Evolutionary conservation across 2,888 invertebrate genomes (phyloP).

Genomic region (Melangyna quadrimaculata): DNA sequence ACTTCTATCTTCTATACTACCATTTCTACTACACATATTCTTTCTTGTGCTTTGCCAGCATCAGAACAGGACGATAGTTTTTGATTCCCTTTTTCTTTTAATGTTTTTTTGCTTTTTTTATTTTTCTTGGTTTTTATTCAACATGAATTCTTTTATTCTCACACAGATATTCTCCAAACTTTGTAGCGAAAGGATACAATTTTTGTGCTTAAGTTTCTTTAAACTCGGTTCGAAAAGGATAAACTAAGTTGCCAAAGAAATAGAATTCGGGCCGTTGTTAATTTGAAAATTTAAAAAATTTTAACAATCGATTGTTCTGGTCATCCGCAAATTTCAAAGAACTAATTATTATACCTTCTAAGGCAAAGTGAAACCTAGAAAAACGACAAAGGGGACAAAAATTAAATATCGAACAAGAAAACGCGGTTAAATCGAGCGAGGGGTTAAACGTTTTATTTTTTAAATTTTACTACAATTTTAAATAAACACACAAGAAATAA

Average conservation of each 20-base stretch:
- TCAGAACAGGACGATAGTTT: constrained; percentile 49
- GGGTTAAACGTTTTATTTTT: constrained; percentile 23
- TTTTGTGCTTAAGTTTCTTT: constrained; percentile 41
- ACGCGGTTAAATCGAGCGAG: neutral
- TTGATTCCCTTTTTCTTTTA: constrained; percentile 47
- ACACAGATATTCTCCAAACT: constrained; percentile 67
- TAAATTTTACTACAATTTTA: constrained; percentile 27
- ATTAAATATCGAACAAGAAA: constrained; percentile 12
- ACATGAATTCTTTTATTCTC: constrained; percentile 62
- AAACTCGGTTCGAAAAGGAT: constrained; percentile 43
- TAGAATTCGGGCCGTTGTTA: neutral
- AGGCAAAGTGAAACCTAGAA: neutral
- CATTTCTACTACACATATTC: constrained; percentile 29
- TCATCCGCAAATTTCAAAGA: constrained; percentile 40
- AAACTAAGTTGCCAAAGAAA: constrained; percentile 14
- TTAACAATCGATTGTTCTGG: constrained; percentile 3
- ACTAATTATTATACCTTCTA: constrained; percentile 40
- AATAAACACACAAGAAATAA: constrained; percentile 47
- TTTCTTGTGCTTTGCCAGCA: constrained; percentile 32
- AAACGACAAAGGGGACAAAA: neutral
- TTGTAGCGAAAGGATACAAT: constrained; percentile 66
- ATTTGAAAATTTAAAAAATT: constrained; percentile 19
- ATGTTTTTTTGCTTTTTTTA: neutral
- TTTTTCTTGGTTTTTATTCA: constrained; percentile 32
- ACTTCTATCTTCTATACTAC: neutral